A percentile compares a stretch with the other conserved stretches of the same genome.
Conservation (phyloP, 2,113 vertebrate genomes). For the Ammospiza nelsoni region DNA sequence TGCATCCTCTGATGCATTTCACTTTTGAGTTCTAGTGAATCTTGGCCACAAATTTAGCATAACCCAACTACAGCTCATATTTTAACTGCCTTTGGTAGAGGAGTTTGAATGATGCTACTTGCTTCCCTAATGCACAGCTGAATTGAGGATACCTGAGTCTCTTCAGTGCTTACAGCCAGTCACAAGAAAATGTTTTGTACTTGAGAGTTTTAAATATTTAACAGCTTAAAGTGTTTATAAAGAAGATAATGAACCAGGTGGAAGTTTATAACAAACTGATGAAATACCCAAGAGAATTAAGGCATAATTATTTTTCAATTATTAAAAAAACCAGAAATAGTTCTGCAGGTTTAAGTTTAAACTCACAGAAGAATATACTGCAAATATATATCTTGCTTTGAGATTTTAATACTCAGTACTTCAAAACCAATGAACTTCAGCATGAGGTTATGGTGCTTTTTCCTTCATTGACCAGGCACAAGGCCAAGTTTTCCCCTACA, state of each 20-base stretch:
- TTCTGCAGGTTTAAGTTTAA: background rate
- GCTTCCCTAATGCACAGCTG: background rate
- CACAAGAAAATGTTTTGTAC: background rate
- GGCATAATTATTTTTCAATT: background rate
- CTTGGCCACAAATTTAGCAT: background rate
- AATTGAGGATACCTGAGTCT: background rate
- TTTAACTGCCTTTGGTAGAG: background rate
- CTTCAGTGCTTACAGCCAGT: background rate
- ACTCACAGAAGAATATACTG: background rate
- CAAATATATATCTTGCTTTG: background rate
- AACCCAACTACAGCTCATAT: background rate
- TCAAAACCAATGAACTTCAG: background rate
- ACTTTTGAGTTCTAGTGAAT: background rate
- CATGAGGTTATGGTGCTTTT: background rate
- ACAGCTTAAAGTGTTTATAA: background rate
- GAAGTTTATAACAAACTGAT: background rate
- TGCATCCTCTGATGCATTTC: background rate
- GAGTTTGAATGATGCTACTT: background rate
- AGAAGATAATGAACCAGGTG: background rate
- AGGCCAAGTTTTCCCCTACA: background rate
- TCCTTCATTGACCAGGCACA: background rate
- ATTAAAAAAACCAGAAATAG: accelerated
- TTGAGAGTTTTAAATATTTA: background rate
- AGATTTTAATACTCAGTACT: background rate
- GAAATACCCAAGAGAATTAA: background rate